phyloP scores from a whole-genome alignment of 2,113 vertebrate genomes.

The Microtus pennsylvanicus region DNA sequence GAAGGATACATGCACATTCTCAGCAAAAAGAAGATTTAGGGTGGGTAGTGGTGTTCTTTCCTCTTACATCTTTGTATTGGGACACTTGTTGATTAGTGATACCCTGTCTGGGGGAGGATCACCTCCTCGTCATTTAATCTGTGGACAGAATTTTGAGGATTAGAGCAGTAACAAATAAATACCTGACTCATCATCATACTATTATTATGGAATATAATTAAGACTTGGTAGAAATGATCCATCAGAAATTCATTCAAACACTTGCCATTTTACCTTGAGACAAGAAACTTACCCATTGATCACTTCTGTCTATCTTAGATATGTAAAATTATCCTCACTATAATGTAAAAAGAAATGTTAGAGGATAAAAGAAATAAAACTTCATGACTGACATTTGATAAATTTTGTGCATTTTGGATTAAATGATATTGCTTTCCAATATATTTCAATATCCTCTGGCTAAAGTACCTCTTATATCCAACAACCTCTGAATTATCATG shows the following conservation, averaged over 20 bases:
- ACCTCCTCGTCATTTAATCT: not conserved
- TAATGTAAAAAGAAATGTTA: slow-evolving; percentile 37
- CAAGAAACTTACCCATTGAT: not conserved
- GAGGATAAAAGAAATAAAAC: not conserved
- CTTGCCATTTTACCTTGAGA: not conserved
- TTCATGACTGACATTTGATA: not conserved
- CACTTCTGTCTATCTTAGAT: not conserved
- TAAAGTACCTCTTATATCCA: not conserved
- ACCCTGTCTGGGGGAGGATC: too few relatives aligned
- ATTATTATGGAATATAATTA: not conserved
- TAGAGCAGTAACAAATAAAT: too few relatives aligned
- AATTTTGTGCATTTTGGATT: slow-evolving; percentile 31
- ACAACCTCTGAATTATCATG: not conserved
- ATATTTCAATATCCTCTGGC: not conserved
- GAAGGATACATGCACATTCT: not conserved
- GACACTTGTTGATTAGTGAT: too few relatives aligned
- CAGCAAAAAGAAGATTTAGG: not conserved
- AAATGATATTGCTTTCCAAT: slow-evolving; percentile 15
- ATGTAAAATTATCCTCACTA: not conserved
- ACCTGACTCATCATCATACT: not conserved
- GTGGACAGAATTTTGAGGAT: not conserved
- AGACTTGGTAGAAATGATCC: not conserved
- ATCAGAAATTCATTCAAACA: not conserved
- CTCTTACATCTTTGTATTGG: not conserved
- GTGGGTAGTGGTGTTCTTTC: not conserved